phyloP scores from a whole-genome alignment of 2,797 vertebrate genomes.

The Scyliorhinus canicula region DNA sequence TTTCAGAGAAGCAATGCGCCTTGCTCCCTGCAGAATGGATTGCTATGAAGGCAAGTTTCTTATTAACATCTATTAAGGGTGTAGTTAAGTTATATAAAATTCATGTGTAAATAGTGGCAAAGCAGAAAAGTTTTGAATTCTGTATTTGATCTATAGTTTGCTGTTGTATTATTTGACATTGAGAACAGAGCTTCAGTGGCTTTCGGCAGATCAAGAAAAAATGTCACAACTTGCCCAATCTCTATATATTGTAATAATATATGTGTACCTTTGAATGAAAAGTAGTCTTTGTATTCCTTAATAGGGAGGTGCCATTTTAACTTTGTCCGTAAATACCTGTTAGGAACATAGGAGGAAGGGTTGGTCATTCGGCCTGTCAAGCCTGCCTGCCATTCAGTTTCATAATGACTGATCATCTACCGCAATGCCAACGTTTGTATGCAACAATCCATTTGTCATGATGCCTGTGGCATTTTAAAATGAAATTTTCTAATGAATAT shows the following conservation, averaged over 20 bases:
- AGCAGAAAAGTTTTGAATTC: background rate
- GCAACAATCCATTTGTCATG: background rate
- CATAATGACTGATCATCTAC: no score
- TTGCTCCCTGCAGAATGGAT: conserved; percentile 88
- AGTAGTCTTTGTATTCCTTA: background rate
- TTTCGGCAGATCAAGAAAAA: background rate
- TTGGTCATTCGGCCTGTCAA: no score
- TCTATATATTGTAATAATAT: background rate
- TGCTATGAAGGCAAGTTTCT: conserved; percentile 81
- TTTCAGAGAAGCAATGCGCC: conserved; percentile 89
- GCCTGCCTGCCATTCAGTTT: no score
- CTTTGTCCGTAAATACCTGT: background rate
- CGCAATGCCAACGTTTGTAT: background rate
- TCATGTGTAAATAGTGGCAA: background rate
- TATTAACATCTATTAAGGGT: background rate
- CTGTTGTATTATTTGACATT: background rate
- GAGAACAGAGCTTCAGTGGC: background rate
- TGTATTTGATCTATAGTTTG: background rate
- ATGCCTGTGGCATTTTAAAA: background rate
- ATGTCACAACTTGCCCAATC: background rate
- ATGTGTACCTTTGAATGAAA: background rate
- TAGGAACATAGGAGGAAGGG: no score
- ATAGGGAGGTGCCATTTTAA: background rate
- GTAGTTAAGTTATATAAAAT: background rate
- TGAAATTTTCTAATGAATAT: background rate